Evolutionary conservation across 2,113 vertebrate genomes (phyloP), one percentile per base, ranked within the genome.

Genomic region (Corythornis cristatus): DNA sequence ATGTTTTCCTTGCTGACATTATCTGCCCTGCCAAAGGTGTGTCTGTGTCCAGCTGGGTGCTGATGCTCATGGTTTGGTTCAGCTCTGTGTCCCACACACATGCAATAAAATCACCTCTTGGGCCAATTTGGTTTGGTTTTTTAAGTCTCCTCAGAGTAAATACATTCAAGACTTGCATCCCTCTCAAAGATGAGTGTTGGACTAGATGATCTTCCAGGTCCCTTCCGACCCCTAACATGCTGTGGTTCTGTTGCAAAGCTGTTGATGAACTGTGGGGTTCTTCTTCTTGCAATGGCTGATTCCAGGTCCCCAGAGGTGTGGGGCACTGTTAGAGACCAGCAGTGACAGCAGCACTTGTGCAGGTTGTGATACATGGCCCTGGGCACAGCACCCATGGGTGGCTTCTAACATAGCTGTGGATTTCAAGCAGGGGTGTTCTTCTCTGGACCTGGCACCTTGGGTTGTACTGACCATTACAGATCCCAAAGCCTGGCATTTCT

Each of bases 321-420:
- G 0, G 0, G n/a, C 67, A 26, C 9, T 1, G 0, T 48, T 66
- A 42, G 60, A 37, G 17, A 20, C 15, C 21, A 54, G 15, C 29
- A 76, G 17, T 25, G n/a, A 48, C 35, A 45, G 23, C 2, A 4
- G 8, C 13, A 15, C 5, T 2, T 84, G 43, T 2, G 1, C 56
- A 71, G 20, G 42, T 31, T 3, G 0, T 28, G n/a, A 26, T 18
- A 10, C 33, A 23, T 82, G 40, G 68, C 33, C 13, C 3, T 25
- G 22, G 28, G 45, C 74, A 68, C 54, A 83, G 50, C 28, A 15
- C 42, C 42, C 0, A 0, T 16, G 57, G 18, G 16, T 83, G 56
- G 15, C 29, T 51, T 60, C n/a, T 79, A 42, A 61, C 1, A 1
- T 17, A 37, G 40, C 23, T 6, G 57, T 45, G 19, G 16, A 37